A percentile compares a stretch with the other conserved stretches of the same genome.
These are phyloP conservation scores for Larimichthys crocea DNA, from an alignment of 2,113 vertebrate species.

Conservation along the genomic window DNA sequence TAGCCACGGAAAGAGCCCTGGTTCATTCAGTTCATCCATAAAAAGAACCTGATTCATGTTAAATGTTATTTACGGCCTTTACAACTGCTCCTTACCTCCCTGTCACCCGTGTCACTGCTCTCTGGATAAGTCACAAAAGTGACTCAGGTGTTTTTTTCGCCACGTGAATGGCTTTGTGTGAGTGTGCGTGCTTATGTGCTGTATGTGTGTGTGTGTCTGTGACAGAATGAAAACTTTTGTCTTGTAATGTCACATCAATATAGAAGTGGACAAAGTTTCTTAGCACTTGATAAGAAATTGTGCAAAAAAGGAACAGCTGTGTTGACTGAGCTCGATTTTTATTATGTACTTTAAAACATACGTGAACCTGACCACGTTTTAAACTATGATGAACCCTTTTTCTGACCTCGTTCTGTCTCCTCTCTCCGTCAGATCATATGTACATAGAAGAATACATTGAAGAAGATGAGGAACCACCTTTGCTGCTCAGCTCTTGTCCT, in stretches of 20 bases:
- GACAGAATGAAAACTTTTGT: background rate
- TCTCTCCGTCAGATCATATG: conserved; percentile 80
- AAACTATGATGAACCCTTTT: background rate
- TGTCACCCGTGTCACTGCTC: conserved; percentile 6
- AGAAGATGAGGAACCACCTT: conserved; percentile 86
- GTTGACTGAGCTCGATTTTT: background rate
- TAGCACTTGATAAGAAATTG: background rate
- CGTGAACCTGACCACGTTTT: background rate
- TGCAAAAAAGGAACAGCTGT: background rate
- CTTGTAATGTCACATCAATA: background rate
- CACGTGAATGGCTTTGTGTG: conserved; percentile 15
- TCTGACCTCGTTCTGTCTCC: background rate
- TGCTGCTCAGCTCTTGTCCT: conserved; percentile 79
- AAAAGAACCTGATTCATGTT: conserved; percentile 67
- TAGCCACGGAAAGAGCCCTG: conserved; percentile 48
- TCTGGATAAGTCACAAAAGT: conserved; percentile 39
- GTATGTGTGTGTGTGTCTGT: background rate
- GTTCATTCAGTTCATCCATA: conserved; percentile 40
- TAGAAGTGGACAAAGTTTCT: background rate
- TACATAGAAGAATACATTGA: conserved; percentile 82
- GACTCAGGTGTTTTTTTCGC: conserved; percentile 72
- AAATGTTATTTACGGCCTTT: conserved; percentile 72
- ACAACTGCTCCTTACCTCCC: conserved; percentile 40
- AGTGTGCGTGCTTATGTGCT: background rate
- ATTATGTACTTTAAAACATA: background rate